Evolutionary conservation across 2,888 invertebrate genomes (phyloP).

Genomic region (Drosophila kokeensis): DNA sequence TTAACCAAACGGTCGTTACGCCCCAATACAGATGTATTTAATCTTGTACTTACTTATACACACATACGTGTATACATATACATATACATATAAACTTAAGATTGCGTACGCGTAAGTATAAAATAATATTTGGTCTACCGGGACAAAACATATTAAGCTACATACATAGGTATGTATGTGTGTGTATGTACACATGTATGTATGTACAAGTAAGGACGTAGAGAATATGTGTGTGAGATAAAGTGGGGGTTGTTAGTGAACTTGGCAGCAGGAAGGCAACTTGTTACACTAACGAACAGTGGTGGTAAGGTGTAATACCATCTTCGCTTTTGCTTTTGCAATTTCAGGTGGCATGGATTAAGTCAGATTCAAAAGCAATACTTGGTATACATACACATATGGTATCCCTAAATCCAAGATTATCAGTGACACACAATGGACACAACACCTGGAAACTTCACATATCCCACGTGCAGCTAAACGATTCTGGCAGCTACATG

Average conservation of each 20-base stretch:
- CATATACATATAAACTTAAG: constrained; percentile 12
- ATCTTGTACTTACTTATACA: constrained; percentile 21
- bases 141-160: constrained; percentile 1
- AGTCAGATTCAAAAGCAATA: constrained; percentile 95
- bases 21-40: constrained; percentile 29
- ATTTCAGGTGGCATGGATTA: constrained; percentile 95
- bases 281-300: constrained; percentile 27
- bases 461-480: constrained; percentile 95
- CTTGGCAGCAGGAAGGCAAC: constrained; percentile 15
- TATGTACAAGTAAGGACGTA: constrained; percentile 3
- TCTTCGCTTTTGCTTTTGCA: constrained; percentile 57
- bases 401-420: constrained; percentile 94
- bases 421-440: constrained; percentile 95
- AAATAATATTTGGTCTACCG: constrained; percentile 19
- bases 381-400: constrained; percentile 95
- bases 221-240: neutral
- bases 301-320: constrained; percentile 19
- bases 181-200: neutral
- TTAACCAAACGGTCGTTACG: constrained; percentile 26
- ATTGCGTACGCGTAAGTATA: constrained; percentile 18
- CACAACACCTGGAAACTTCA: constrained; percentile 97
- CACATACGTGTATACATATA: neutral
- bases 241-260: constrained; percentile 7
- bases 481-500: constrained; percentile 97
- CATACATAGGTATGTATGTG: neutral